Conservation (phyloP, 2,888 invertebrate species). For the Synergus itoensis region DNA sequence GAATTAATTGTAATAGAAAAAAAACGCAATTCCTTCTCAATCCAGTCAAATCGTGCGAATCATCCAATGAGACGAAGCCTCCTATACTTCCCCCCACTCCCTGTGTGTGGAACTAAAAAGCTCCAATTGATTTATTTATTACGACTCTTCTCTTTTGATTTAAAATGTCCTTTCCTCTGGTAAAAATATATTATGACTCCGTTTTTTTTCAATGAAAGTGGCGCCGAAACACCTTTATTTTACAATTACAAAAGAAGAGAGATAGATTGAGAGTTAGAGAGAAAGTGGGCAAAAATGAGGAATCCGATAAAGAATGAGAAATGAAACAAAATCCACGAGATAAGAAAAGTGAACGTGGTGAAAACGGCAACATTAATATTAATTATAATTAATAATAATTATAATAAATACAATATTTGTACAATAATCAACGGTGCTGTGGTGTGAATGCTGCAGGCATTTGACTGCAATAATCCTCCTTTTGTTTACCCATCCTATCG, state of each 20-base stretch:
- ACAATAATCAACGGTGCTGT: constrained; percentile 77
- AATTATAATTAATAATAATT: constrained; percentile 77
- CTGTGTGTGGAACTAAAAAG: constrained; percentile 46
- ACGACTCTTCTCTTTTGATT: constrained; percentile 47
- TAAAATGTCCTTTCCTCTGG: constrained; percentile 33
- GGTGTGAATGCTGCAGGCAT: constrained; percentile 56
- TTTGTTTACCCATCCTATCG: constrained; percentile 19
- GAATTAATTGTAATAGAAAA: constrained; percentile 58
- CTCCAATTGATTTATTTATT: constrained; percentile 60
- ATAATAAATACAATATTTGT: constrained; percentile 78
- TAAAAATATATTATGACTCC: constrained; percentile 26
- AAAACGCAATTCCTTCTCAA: constrained; percentile 55
- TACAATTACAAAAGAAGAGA: constrained; percentile 56
- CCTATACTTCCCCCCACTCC: constrained; percentile 55
- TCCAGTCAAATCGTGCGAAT: constrained; percentile 61
- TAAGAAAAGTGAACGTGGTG: constrained; percentile 71
- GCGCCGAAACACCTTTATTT: constrained; percentile 56
- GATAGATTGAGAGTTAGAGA: constrained; percentile 47
- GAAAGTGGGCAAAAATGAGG: constrained; percentile 41
- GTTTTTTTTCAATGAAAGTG: constrained; percentile 55
- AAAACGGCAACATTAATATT: constrained; percentile 76
- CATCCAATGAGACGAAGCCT: constrained; percentile 66
- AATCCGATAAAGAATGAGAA: constrained; percentile 60
- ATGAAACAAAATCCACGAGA: constrained; percentile 66
- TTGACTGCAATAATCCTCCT: constrained; percentile 18